Conservation (phyloP, 2,888 invertebrate genomes). For the Smittia sp. region DNA sequence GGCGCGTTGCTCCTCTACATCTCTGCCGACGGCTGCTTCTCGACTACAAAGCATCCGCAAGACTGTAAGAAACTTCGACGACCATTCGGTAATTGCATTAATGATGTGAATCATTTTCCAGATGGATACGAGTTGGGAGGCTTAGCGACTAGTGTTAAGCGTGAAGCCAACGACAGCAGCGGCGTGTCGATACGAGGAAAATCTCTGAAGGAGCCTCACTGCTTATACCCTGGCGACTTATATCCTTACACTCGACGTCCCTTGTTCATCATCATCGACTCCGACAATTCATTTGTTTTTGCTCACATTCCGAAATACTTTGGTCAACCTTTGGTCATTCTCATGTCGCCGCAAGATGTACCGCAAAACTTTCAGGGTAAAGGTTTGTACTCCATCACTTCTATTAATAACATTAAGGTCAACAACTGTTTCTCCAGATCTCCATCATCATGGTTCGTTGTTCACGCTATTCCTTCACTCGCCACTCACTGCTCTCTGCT, state of each 20-base stretch:
- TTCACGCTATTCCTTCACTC: constrained; percentile 95
- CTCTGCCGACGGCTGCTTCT: constrained; percentile 87
- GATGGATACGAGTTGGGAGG: constrained; percentile 91
- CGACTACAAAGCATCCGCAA: constrained; percentile 79
- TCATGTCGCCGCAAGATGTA: constrained; percentile 90
- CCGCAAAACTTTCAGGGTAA: constrained; percentile 80
- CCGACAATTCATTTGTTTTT: constrained; percentile 91
- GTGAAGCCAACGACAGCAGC: constrained; percentile 60
- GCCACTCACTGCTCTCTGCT: constrained; percentile 88
- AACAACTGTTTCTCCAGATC: constrained; percentile 57
- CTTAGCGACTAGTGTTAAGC: constrained; percentile 81
- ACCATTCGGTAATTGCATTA: background rate
- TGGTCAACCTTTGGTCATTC: constrained; percentile 87
- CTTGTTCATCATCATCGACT: constrained; percentile 89
- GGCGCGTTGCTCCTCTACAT: constrained; percentile 89
- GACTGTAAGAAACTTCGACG: constrained; percentile 85
- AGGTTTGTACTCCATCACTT: constrained; percentile 29
- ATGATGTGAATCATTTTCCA: constrained; percentile 48
- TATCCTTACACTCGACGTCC: constrained; percentile 91
- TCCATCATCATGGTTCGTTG: constrained; percentile 83
- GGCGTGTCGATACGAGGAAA: constrained; percentile 53
- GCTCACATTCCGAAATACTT: constrained; percentile 87
- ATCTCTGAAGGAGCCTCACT: constrained; percentile 66
- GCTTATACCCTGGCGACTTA: constrained; percentile 90
- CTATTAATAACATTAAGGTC: constrained; percentile 32